Conservation (phyloP, 2,797 vertebrate genomes). For the Hozukius guyotensis region DNA sequence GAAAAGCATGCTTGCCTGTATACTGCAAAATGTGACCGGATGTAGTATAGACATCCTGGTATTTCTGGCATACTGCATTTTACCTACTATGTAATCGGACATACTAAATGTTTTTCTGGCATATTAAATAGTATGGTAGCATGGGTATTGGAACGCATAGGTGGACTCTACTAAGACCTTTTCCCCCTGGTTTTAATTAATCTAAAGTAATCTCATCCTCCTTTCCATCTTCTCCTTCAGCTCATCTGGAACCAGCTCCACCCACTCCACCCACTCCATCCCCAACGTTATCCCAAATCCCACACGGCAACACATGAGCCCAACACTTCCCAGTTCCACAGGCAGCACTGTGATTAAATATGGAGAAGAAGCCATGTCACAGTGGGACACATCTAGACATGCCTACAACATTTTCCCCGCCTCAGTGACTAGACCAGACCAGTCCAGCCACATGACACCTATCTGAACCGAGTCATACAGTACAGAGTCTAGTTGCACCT, state of each 20-base stretch:
- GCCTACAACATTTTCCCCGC: background rate
- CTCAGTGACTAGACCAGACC: background rate
- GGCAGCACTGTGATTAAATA: constrained; percentile 25
- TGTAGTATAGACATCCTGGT: too few relatives aligned
- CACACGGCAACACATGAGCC: background rate
- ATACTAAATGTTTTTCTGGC: too few relatives aligned
- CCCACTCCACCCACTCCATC: background rate
- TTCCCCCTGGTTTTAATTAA: background rate
- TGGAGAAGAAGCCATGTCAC: background rate
- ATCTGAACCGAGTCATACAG: background rate
- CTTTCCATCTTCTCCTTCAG: background rate
- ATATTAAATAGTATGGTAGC: too few relatives aligned
- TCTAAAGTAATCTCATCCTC: background rate
- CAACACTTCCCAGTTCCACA: constrained; percentile 1
- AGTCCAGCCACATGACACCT: background rate
- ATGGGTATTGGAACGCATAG: too few relatives aligned
- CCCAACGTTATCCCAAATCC: constrained; percentile 18
- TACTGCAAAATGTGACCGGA: too few relatives aligned
- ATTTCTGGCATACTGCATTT: too few relatives aligned
- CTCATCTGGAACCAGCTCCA: constrained; percentile 13
- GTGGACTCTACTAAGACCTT: background rate
- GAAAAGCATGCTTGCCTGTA: too few relatives aligned
- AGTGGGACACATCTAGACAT: constrained; percentile 7
- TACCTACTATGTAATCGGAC: too few relatives aligned
- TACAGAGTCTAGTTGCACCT: background rate